Base-by-base conservation (phyloP, 2,888 invertebrate genomes). In the Kryphioiulus occultus region DNA sequence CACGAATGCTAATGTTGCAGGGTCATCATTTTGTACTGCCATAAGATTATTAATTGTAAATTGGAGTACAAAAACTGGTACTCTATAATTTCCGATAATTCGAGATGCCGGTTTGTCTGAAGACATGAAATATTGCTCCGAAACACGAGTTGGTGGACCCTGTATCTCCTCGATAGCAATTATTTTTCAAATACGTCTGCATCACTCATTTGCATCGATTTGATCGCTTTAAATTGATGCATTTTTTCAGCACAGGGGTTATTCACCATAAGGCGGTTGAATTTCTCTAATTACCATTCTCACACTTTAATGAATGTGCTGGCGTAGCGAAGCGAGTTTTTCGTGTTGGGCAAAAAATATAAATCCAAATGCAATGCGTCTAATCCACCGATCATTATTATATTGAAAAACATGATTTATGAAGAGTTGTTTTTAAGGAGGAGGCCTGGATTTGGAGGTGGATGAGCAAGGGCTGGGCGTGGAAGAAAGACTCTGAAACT, bases 401-500 rank as follows among this genome's bases (percentile, higher is more conserved):
- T 78, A 78, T 78, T 78, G 78, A 78, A n/a, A n/a, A 78, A 78
- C 78, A 78, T 78, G 78, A 78, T 78, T 78, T 78, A 78, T 78
- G 78, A 78, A 32, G 78, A 30, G 30, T 78, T 78, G 30, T 78
- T 78, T 30, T 78, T 22, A 68, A 68, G 78, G 78, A 78, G 68
- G 68, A 68, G n/a, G 68, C 53, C 53, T 53, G 19, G 26, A 2
- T 26, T 22, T 19, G 22, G 22, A 59, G 68, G 68, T 68, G 68
- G 26, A 30, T 78, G 26, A 30, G 78, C 78, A 78, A 78, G 30
- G 17, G 17, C 17, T 17, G 78, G 78, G 78, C 30, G 26, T 78
- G 1, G 78, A 30, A n/a, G 47, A 42, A 47, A 47, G 47, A 17
- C 47, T 47, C n/a, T n/a, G n/a, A n/a, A n/a, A n/a, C n/a, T 5